These are phyloP conservation scores for Cydia fagiglandana DNA, from an alignment of 1,140 invertebrate genomes.

Conservation along the genomic window DNA sequence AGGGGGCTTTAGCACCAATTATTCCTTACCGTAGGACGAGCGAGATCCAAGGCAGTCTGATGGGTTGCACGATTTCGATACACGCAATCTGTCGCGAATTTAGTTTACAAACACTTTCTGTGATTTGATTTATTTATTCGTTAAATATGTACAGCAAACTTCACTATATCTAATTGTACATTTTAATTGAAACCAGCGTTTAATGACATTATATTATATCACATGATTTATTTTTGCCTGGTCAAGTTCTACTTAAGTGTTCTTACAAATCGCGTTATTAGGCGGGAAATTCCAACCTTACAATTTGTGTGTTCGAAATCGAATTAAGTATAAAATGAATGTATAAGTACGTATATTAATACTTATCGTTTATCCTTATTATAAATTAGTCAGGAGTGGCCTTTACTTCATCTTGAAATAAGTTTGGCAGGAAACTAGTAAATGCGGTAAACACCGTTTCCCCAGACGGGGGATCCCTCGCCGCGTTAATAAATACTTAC, in stretches of 20 bases:
- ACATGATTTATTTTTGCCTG: not conserved
- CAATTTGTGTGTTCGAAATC: too few relatives aligned
- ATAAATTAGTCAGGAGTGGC: too few relatives aligned
- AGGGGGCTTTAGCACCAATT: not conserved
- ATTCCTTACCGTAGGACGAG: not conserved
- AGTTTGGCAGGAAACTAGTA: not conserved
- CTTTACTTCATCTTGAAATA: too few relatives aligned
- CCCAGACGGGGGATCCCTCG: conserved; percentile 3
- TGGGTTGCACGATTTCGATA: not conserved
- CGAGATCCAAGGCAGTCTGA: not conserved
- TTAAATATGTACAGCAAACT: too few relatives aligned
- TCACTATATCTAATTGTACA: too few relatives aligned
- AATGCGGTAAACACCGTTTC: not conserved
- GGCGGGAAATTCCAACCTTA: not conserved
- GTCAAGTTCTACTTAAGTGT: not conserved
- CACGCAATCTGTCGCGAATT: conserved; percentile 1
- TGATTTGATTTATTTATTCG: not conserved
- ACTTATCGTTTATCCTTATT: too few relatives aligned
- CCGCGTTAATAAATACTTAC: not conserved
- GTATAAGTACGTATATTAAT: too few relatives aligned
- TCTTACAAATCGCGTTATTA: not conserved
- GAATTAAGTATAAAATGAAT: too few relatives aligned
- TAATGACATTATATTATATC: too few relatives aligned
- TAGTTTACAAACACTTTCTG: not conserved
- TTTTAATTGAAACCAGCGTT: too few relatives aligned